Conservation (phyloP, 2,797 vertebrate genomes). For the Macrochelys suwanniensis region DNA sequence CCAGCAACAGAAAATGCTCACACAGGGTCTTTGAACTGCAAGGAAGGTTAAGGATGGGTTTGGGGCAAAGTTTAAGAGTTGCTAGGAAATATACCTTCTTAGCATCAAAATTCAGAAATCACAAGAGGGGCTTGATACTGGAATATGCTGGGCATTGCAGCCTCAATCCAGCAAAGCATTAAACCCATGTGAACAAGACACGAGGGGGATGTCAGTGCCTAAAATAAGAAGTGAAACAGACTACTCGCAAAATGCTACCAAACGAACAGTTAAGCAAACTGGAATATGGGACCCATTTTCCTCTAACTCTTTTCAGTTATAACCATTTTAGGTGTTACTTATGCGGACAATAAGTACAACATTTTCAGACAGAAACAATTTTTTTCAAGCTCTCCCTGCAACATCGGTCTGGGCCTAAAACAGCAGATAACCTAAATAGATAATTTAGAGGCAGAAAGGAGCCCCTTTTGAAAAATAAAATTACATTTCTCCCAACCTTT, state of each 20-base stretch:
- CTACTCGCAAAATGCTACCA: not conserved
- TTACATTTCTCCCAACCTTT: not conserved
- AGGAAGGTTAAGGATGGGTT: not conserved
- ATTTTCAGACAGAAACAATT: not conserved
- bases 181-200: not conserved
- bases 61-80: not conserved
- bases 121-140: not conserved
- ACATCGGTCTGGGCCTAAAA: accelerated
- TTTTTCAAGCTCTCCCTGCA: not conserved
- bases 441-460: not conserved
- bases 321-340: not conserved
- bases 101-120: not conserved
- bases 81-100: not conserved
- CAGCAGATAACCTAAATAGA: accelerated
- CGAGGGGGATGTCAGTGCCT: not conserved
- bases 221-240: not conserved
- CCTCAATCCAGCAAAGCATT: not conserved
- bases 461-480: not conserved
- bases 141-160: not conserved
- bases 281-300: not conserved
- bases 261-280: not conserved
- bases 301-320: not conserved
- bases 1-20: not conserved
- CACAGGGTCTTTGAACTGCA: not conserved
- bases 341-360: not conserved